phyloP scores from a whole-genome alignment of 1,140 invertebrate genomes.

The Helicoverpa armigera region DNA sequence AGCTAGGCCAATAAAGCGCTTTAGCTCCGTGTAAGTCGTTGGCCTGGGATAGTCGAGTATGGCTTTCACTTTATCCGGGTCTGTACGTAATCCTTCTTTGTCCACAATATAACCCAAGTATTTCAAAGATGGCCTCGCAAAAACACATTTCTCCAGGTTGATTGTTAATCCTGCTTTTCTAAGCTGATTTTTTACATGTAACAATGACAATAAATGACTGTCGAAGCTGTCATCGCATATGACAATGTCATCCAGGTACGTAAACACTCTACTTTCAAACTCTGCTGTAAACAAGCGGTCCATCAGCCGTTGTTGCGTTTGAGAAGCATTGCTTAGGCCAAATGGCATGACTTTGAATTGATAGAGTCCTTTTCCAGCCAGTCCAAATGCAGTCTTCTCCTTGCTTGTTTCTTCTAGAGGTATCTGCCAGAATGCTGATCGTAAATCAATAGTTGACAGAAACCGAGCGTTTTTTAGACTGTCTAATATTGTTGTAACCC shows the following conservation, averaged over 20 bases:
- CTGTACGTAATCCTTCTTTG: slow-evolving; percentile 67
- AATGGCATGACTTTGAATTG: slow-evolving; percentile 58
- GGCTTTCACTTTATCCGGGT: slow-evolving; percentile 79
- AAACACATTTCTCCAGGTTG: slow-evolving; percentile 61
- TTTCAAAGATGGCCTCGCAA: slow-evolving; percentile 56
- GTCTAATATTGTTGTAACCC: slow-evolving; percentile 64
- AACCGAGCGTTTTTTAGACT: slow-evolving; percentile 62
- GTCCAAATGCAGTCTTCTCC: slow-evolving; percentile 67
- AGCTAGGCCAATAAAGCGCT: slow-evolving; percentile 70
- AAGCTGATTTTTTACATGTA: slow-evolving; percentile 59
- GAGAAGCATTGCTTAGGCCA: slow-evolving; percentile 55
- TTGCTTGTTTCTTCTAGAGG: slow-evolving; percentile 56
- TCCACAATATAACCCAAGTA: slow-evolving; percentile 72
- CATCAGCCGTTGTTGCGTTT: slow-evolving; percentile 60
- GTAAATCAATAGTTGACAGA: slow-evolving; percentile 69
- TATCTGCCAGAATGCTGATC: slow-evolving; percentile 73
- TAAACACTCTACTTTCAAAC: slow-evolving; percentile 55
- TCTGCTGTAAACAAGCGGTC: slow-evolving; percentile 59
- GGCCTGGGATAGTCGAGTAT: slow-evolving; percentile 78
- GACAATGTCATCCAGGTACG: slow-evolving; percentile 73
- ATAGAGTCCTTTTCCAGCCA: slow-evolving; percentile 63
- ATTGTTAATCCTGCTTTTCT: slow-evolving; percentile 61
- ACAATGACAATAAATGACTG: slow-evolving; percentile 61
- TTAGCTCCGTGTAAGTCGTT: slow-evolving; percentile 66
- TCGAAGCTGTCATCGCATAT: slow-evolving; percentile 63